Evolutionary conservation across 1,140 invertebrate genomes (phyloP), one percentile per base, ranked within the genome.

Genomic region (Zaprionus nigranus): DNA sequence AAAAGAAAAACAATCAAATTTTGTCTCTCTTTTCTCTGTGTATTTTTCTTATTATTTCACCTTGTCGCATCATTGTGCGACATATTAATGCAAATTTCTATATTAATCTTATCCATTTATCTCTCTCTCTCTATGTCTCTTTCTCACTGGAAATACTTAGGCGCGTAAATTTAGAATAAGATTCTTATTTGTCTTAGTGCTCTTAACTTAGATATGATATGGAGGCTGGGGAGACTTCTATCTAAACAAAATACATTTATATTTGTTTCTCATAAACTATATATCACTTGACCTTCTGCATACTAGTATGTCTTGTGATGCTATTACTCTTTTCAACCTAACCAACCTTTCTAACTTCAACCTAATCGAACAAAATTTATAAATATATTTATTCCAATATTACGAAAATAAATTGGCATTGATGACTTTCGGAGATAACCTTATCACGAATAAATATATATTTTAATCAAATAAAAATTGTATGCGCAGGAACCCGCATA

Each of bases 11-110:
- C 40, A 43, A 43, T n/a, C 5, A n/a, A n/a, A 17, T 46, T 46
- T 46, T 46, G 40, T 17, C n/a, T 6, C 40, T 46, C 40, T 40
- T 66, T 13, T 30, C 6, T 28, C 30, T 20, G 30, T 62, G 20
- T 38, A 24, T 36, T 22, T 12, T 62, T 13, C 34, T 38, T 40
- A 85, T 85, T 85, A 81, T 54, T 57, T 81, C 17, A 43, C 24
- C 58, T 77, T 67, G 40, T 59, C 34, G 57, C 57, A 24, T 30
- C 62, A 17, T 38, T 40, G 43, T 61, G 34, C 40, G n/a, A 46
- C 43, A 34, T 38, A 49, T 68, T 46, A 30, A 58, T 65, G 70
- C 51, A 54, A 64, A 49, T 46, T 64, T 56, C 17, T 38, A 63
- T 36, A 30, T 17, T 15, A 36, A 54, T 66, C 40, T 57, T 17